Conservation (phyloP, 1,140 invertebrate genomes). For the Drosophila nasuta region DNA sequence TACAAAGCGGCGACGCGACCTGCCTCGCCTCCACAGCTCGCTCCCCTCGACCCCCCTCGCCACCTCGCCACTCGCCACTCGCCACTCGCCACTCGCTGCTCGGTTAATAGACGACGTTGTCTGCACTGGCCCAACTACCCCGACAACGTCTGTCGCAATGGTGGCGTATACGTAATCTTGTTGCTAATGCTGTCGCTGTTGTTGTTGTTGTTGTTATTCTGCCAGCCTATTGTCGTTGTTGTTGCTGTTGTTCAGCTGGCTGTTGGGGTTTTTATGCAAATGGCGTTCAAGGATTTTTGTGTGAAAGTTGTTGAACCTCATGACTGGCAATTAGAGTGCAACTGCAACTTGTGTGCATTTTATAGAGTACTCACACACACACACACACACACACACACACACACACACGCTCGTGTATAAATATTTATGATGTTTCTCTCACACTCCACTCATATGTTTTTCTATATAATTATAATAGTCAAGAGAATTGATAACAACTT, state of each 20-base stretch:
- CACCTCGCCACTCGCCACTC: background rate
- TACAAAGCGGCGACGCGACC: slow-evolving; percentile 41
- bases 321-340: slow-evolving; percentile 75
- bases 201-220: slow-evolving; percentile 41
- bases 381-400: background rate
- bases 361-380: slow-evolving; percentile 39
- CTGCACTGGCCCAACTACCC: slow-evolving; percentile 18
- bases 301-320: slow-evolving; percentile 84
- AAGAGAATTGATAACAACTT: no score
- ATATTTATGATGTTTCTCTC: background rate
- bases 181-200: slow-evolving; percentile 44
- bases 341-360: slow-evolving; percentile 52
- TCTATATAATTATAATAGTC: no score
- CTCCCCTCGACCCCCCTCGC: background rate
- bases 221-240: slow-evolving; percentile 12
- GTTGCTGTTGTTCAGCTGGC: slow-evolving; percentile 49
- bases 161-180: slow-evolving; percentile 80
- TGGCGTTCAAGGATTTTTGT: slow-evolving; percentile 84
- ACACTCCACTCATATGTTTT: no score
- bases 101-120: slow-evolving; percentile 8
- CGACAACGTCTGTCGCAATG: slow-evolving; percentile 59
- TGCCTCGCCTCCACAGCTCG: slow-evolving; percentile 18
- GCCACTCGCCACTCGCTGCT: no score
- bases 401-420: background rate
- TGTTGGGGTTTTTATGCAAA: slow-evolving; percentile 73